Evolutionary conservation across 2,113 vertebrate species (phyloP).

Genomic region (Chrysochloris asiatica): DNA sequence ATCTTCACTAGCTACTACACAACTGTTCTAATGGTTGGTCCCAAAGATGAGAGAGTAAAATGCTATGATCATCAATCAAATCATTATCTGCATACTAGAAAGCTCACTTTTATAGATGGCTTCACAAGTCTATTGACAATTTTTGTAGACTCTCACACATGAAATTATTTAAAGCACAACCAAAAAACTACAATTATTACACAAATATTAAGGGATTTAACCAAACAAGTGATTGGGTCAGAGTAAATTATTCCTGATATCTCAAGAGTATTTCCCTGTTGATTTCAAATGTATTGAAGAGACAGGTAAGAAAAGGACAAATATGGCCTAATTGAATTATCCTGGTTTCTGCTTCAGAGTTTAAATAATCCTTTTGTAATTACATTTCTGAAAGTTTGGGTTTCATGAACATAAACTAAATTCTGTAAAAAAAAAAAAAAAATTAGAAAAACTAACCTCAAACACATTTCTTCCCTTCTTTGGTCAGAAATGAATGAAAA

Average conservation of each 20-base stretch:
- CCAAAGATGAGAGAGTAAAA: neutral
- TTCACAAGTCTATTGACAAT: neutral
- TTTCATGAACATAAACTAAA: conserved; percentile 42
- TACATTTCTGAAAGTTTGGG: neutral
- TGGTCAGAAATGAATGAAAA: neutral
- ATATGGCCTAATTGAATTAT: neutral
- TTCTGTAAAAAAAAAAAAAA: conserved; percentile 28
- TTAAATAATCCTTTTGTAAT: conserved; percentile 24
- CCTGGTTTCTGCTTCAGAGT: neutral
- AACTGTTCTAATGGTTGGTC: neutral
- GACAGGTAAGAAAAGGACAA: neutral
- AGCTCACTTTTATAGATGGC: neutral
- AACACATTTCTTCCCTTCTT: neutral
- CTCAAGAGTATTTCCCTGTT: neutral
- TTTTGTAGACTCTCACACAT: neutral
- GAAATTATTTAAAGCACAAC: neutral
- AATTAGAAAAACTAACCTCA: neutral
- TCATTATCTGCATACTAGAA: neutral
- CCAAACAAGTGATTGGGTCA: neutral
- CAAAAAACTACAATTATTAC: neutral
- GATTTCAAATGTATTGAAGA: neutral
- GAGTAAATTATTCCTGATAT: neutral
- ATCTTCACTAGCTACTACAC: neutral
- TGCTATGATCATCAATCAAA: neutral
- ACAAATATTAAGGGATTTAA: neutral